Evolutionary conservation across 2,113 vertebrate genomes (phyloP), one percentile per base, ranked within the genome.

Genomic region (Hymenochirus boettgeri): DNA sequence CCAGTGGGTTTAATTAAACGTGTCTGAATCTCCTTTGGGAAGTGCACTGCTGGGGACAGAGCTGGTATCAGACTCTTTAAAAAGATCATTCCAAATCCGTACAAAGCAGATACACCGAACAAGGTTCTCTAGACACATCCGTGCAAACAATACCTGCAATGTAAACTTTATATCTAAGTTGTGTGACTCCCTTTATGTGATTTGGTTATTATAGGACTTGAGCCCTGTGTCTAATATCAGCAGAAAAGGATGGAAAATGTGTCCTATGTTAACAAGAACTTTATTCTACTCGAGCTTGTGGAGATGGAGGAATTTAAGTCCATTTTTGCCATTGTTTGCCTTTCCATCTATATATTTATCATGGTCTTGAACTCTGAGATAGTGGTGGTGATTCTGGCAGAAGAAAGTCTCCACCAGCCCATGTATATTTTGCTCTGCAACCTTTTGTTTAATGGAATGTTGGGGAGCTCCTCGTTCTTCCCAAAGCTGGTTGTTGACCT

Each of bases 351-450:
- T 25, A 1, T 45, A 10, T 9, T 7, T 35, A 64, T 2, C 7
- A 17, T 64, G 35, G 4, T 64, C 2, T 22, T 64, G n/a, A 45
- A 11, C n/a, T 22, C 10, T 1, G 3, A 7, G 11, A 53, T 64
- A 15, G n/a, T 64, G 2, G 10, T 22, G 17, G 24, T 37, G 7
- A 18, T 54, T 10, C 33, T 35, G 51, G 17, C 24, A 19, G 51
- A 64, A 17, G 11, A 11, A 7, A 45, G 15, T 5, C 51, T 55
- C 1, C 51, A 64, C 45, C 50, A 64, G 11, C 51, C 61, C 2
- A 64, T 55, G 51, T 64, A 64, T 37, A 45, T 46, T 3, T 45
- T 63, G 2, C 53, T 63, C n/a, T 18, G 33, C 3, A 53, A 63
- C n/a, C 24, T 63, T 4, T 15, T 42, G 3, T 13, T 27, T 15